Base-by-base conservation (phyloP, 2,888 invertebrate species). In the Cepaea hortensis region DNA sequence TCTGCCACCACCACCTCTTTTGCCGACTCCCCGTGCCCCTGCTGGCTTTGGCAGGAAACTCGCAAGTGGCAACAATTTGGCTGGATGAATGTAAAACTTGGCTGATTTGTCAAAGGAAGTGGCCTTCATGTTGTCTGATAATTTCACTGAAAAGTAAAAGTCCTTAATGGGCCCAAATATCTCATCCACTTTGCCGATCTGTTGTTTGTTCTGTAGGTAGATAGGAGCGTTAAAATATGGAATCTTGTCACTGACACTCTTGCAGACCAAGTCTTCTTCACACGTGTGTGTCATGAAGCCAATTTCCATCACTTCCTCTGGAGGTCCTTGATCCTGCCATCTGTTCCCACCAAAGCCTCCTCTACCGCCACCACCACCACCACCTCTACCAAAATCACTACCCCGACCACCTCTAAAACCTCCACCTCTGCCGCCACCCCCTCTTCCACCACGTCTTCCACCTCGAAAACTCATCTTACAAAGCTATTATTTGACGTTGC, bases 201-300 rank as follows among this genome's bases (percentile, higher is more conserved):
- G 98, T 94, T 98, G 97, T 94, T 98, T 99, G 94, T 98, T 99
- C 95, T 99, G 98, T 85, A 99, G 96, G 94, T 96, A 99, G 89
- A 99, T 97, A 0, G 98, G 98, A 0, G 99, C 99, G 95, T 99
- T 99, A 95, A 99, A 99, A 93, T 98, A 99, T 0, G 99, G 99
- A 15, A 99, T 98, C 94, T 99, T 98, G 88, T 95, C 95, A 93
- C 98, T 97, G 90, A 97, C 97, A 13, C 97, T 97, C 95, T 98
- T 98, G 92, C 97, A 97, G 3, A 99, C 97, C 87, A 99, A 95
- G 93, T 99, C 98, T 92, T 98, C 98, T 95, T 99, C 97, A 90
- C 98, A 98, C 0, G 97, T 95, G 95, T 99, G 98, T 85, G 96
- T 96, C 93, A 96, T 98, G 89, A 96, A 96, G 1, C 99, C 99